Percentiles rank a stretch among this genome's conserved stretches.
Evolutionary conservation across 2,797 vertebrate species (phyloP).

Genomic region (Meriones psammophilus): DNA sequence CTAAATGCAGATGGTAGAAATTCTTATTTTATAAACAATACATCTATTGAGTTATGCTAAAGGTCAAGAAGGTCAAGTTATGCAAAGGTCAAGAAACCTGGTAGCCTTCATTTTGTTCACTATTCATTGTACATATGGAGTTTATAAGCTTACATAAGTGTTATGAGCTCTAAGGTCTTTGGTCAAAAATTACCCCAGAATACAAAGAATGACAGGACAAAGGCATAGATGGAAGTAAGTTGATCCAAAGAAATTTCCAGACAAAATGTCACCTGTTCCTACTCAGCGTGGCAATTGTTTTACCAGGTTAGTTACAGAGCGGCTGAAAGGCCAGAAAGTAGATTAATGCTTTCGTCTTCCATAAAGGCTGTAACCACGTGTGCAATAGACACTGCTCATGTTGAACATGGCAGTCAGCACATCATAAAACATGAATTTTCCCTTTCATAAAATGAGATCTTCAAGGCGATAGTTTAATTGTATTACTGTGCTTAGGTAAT

Average conservation of each 20-base stretch:
- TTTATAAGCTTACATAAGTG: constrained; percentile 73
- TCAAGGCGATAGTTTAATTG: constrained; percentile 19
- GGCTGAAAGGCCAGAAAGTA: constrained; percentile 81
- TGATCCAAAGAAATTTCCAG: constrained; percentile 83
- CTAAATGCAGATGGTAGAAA: constrained; percentile 62
- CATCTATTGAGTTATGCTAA: constrained; percentile 58
- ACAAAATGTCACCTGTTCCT: constrained; percentile 82
- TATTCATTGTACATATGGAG: constrained; percentile 58
- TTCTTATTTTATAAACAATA: constrained; percentile 59
- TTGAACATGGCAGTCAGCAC: constrained; percentile 53
- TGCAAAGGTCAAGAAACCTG: constrained; percentile 74
- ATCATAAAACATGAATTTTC: constrained; percentile 43
- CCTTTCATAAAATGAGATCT: constrained; percentile 64
- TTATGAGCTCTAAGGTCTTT: constrained; percentile 75
- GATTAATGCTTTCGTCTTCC: constrained; percentile 71
- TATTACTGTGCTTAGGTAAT: constrained; percentile 57
- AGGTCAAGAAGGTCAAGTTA: too few relatives aligned
- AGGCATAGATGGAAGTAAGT: constrained; percentile 80
- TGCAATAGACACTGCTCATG: constrained; percentile 67
- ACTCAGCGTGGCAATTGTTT: constrained; percentile 78
- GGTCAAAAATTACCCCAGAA: constrained; percentile 82
- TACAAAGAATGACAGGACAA: constrained; percentile 72
- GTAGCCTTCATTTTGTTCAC: constrained; percentile 69
- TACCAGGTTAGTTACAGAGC: constrained; percentile 81
- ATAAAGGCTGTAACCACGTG: constrained; percentile 69